Evolutionary conservation across 2,113 vertebrate species (phyloP).

Genomic region (Charadrius vociferus): DNA sequence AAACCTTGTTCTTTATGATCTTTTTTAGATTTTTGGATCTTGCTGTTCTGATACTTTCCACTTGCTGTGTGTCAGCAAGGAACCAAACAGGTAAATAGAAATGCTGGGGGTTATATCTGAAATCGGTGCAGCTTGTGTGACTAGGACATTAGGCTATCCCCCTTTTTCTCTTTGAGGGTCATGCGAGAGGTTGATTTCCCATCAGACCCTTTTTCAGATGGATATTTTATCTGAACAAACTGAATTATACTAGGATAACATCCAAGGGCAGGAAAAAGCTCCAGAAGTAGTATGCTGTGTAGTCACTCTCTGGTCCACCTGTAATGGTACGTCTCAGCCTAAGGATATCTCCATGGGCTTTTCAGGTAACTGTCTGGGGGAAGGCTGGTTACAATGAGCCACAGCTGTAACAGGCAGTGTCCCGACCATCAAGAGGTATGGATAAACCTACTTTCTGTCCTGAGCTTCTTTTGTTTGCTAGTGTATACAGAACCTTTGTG

Average conservation of each 20-base stretch:
- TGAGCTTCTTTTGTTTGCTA: not conserved
- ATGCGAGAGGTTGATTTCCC: not conserved
- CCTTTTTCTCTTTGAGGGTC: not conserved
- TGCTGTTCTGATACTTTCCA: not conserved
- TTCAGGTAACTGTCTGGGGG: not conserved
- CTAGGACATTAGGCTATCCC: not conserved
- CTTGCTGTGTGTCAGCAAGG: not conserved
- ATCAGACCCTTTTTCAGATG: not conserved
- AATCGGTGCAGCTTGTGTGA: accelerated
- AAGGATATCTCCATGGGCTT: not conserved
- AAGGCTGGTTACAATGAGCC: not conserved
- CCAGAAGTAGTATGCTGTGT: not conserved
- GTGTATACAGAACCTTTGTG: not conserved
- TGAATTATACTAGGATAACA: not conserved
- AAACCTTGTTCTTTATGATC: not conserved
- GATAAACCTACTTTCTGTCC: not conserved
- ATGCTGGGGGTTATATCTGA: not conserved
- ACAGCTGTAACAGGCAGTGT: not conserved
- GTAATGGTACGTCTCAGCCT: not conserved
- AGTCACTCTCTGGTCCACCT: not conserved
- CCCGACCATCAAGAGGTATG: not conserved
- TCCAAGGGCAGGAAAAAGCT: not conserved
- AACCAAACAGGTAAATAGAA: not conserved
- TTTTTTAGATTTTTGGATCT: not conserved
- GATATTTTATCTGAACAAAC: not conserved